phyloP scores from a whole-genome alignment of 2,888 invertebrate genomes.

The Suillia variegata region DNA sequence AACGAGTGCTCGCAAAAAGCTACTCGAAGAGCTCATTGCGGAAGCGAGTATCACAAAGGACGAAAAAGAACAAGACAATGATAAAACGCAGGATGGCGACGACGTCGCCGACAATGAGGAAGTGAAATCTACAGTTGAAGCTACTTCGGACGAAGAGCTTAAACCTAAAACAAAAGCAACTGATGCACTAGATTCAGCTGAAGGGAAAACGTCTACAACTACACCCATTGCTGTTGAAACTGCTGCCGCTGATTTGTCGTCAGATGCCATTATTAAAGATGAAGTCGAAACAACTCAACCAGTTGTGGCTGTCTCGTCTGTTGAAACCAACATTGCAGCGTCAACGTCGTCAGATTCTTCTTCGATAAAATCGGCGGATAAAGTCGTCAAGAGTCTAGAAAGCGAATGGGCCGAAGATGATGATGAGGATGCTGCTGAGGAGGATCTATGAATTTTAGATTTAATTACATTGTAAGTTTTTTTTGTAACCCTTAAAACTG shows the following conservation, averaged over 20 bases:
- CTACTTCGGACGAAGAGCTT: not conserved
- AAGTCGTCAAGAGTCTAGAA: conserved; percentile 57
- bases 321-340: not conserved
- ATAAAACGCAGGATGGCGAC: not conserved
- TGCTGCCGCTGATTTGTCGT: conserved; percentile 9
- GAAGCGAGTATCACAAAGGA: conserved; percentile 26
- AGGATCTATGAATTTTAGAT: conserved; percentile 52
- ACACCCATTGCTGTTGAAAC: conserved; percentile 13
- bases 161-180: not conserved
- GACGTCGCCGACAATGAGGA: conserved; percentile 1
- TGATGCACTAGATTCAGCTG: conserved; percentile 3
- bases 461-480: conserved; percentile 52
- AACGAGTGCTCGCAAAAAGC: conserved; percentile 23
- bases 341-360: too few relatives aligned
- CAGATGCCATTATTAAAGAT: conserved; percentile 18
- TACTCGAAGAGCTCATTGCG: conserved; percentile 41
- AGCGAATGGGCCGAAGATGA: conserved; percentile 61
- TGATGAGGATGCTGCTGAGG: conserved; percentile 47
- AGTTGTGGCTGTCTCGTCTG: not conserved
- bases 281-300: not conserved
- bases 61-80: conserved; percentile 1
- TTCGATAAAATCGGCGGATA: too few relatives aligned
- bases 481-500: conserved; percentile 11
- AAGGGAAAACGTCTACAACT: not conserved
- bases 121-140: not conserved